phyloP scores from a whole-genome alignment of 2,797 vertebrate genomes.

The Prionace glauca region DNA sequence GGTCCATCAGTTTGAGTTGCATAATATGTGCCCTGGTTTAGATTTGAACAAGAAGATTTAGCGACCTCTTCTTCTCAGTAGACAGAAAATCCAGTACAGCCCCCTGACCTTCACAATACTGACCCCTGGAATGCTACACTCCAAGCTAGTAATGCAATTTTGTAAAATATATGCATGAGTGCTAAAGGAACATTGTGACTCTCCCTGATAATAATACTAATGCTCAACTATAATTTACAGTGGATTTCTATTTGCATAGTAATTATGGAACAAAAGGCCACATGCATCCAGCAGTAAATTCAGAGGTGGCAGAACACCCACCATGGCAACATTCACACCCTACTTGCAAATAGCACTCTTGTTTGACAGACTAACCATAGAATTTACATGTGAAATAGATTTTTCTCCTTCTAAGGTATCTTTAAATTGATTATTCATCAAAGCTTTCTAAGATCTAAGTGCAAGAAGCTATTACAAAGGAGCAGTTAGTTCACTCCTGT shows the following conservation, averaged over 20 bases:
- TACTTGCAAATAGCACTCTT: background rate
- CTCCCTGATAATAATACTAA: background rate
- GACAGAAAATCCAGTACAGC: background rate
- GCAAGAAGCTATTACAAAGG: background rate
- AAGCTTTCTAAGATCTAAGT: background rate
- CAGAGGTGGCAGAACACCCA: constrained; percentile 3
- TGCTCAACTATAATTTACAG: background rate
- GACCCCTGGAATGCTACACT: background rate
- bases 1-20: background rate
- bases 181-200: background rate
- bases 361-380: background rate
- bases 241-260: background rate
- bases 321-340: background rate
- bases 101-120: background rate
- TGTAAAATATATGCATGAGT: background rate
- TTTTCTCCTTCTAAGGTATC: background rate
- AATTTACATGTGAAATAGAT: background rate
- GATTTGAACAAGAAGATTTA: background rate
- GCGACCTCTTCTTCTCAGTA: background rate
- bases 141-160: background rate
- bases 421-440: constrained; percentile 6
- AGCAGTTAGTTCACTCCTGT: background rate
- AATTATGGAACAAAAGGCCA: background rate
- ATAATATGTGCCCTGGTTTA: background rate
- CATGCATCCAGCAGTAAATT: background rate